Conservation (phyloP, 1,140 invertebrate species). For the Pogonus chalceus region DNA sequence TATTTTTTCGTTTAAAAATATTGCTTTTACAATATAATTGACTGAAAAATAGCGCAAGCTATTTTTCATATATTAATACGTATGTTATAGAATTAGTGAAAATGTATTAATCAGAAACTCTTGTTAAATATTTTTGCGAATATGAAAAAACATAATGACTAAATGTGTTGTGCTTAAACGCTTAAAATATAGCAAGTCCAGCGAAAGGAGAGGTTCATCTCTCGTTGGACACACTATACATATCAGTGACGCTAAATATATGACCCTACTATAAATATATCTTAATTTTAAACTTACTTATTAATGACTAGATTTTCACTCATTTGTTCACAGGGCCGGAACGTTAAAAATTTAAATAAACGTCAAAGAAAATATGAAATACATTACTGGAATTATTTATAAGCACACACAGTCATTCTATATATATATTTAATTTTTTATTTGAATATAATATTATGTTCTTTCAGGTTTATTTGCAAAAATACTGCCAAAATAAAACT, state of each 20-base stretch:
- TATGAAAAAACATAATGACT: background rate
- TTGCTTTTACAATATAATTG: too few relatives aligned
- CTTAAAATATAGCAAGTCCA: background rate
- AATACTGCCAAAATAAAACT: conserved; percentile 32
- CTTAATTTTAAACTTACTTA: background rate
- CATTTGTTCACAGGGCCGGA: conserved; percentile 12
- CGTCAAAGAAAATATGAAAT: background rate
- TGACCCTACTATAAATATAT: background rate
- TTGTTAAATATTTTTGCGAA: background rate
- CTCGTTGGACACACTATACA: background rate
- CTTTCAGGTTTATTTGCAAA: conserved; percentile 35
- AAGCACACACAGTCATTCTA: conserved; percentile 7
- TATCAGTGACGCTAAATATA: background rate
- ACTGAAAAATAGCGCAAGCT: too few relatives aligned
- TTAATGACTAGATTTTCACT: conserved; percentile 36
- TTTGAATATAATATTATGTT: conserved; percentile 11
- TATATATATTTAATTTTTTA: conserved; percentile 12
- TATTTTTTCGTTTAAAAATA: too few relatives aligned
- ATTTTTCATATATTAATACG: too few relatives aligned
- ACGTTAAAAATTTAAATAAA: background rate
- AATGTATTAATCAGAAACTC: background rate
- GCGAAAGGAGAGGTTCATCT: conserved; percentile 1
- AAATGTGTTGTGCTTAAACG: background rate
- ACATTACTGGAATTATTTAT: too few relatives aligned
- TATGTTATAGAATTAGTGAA: too few relatives aligned